These are phyloP conservation scores for Spizella passerina DNA, from an alignment of 2,797 vertebrate species.

Conservation along the genomic window DNA sequence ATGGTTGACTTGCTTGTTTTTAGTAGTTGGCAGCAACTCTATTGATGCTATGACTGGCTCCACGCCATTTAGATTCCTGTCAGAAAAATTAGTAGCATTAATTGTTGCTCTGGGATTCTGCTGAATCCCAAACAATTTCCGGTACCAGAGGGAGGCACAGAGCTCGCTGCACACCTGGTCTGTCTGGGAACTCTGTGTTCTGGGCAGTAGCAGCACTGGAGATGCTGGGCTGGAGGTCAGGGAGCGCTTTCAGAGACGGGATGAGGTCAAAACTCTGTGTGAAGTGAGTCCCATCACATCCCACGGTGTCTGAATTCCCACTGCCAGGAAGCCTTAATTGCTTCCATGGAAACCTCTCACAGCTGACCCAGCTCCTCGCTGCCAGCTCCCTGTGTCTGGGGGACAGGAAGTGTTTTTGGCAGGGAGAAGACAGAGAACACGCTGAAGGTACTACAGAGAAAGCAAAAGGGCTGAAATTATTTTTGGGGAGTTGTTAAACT, in stretches of 20 bases:
- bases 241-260: not conserved
- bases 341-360: slow-evolving; percentile 2
- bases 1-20: slow-evolving; percentile 27
- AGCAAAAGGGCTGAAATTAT: not conserved
- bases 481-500: not conserved
- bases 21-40: slow-evolving; percentile 20
- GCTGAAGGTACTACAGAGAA: not conserved
- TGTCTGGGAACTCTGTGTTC: slow-evolving; percentile 44
- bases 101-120: slow-evolving; percentile 10
- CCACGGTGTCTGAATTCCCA: not conserved
- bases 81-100: slow-evolving; percentile 30
- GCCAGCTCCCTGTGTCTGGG: not conserved
- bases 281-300: slow-evolving; percentile 20
- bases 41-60: slow-evolving; percentile 34
- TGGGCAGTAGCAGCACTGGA: not conserved
- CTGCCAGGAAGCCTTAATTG: not conserved
- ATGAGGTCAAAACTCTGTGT: slow-evolving; percentile 8
- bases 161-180: not conserved
- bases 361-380: slow-evolving; percentile 13
- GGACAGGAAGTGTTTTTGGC: slow-evolving; percentile 35
- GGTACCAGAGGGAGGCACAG: not conserved
- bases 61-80: slow-evolving; percentile 11
- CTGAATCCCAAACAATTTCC: not conserved
- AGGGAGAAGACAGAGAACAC: not conserved
- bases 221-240: slow-evolving; percentile 2